Percentiles rank a stretch among this genome's conserved stretches.
Conservation (phyloP, 2,888 invertebrate species). For the Tipula vernalis region DNA sequence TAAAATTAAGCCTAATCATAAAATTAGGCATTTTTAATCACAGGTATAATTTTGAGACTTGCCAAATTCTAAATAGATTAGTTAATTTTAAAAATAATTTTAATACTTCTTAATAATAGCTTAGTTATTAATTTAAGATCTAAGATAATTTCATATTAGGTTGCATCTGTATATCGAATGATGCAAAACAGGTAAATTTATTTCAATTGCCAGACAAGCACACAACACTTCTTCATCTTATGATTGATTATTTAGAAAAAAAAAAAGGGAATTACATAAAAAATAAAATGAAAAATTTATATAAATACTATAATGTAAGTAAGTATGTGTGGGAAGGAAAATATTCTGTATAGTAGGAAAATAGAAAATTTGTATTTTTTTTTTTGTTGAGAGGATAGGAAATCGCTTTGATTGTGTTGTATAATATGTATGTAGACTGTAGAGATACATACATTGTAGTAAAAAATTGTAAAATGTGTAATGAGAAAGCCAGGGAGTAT, state of each 20-base stretch:
- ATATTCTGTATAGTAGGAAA: neutral
- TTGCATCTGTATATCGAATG: too few relatives aligned
- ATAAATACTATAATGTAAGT: neutral
- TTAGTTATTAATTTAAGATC: too few relatives aligned
- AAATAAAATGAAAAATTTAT: neutral
- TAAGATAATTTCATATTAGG: too few relatives aligned
- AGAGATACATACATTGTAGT: neutral
- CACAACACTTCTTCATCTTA: neutral
- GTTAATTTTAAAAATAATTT: too few relatives aligned
- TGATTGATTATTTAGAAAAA: neutral
- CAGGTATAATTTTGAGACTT: too few relatives aligned
- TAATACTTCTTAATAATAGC: too few relatives aligned
- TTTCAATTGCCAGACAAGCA: neutral
- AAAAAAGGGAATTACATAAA: neutral
- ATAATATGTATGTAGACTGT: neutral
- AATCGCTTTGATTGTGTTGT: neutral
- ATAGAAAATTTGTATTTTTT: neutral
- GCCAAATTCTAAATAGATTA: too few relatives aligned
- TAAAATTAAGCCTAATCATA: too few relatives aligned
- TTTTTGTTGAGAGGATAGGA: neutral
- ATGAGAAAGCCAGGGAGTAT: neutral
- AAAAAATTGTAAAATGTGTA: neutral
- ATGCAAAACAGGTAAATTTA: neutral
- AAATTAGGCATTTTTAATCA: too few relatives aligned
- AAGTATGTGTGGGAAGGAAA: neutral